A percentile compares a stretch with the other conserved stretches of the same genome.
phyloP scores from a whole-genome alignment of 1,140 invertebrate species.

The Oryzaephilus surinamensis region DNA sequence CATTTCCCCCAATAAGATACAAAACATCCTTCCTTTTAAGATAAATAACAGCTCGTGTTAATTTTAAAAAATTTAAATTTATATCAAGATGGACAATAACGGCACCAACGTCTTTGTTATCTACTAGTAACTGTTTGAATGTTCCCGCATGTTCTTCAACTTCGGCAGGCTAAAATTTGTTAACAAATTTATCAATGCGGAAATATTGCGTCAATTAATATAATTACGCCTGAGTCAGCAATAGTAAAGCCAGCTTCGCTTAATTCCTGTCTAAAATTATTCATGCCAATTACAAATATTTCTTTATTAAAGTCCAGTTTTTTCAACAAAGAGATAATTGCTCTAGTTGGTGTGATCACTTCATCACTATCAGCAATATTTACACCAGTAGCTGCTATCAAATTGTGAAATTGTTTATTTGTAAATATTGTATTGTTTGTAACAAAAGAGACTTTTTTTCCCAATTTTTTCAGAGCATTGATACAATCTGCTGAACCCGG shows the following conservation, averaged over 20 bases:
- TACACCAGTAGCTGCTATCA: constrained; percentile 13
- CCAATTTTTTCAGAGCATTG: constrained; percentile 17
- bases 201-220: constrained; percentile 10
- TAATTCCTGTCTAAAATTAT: constrained; percentile 18
- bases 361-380: constrained; percentile 10
- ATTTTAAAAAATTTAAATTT: constrained; percentile 19
- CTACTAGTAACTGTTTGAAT: neutral
- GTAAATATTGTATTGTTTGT: constrained; percentile 26
- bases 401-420: constrained; percentile 7
- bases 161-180: constrained; percentile 2
- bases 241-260: constrained; percentile 21
- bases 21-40: constrained; percentile 23
- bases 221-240: constrained; percentile 5
- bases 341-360: constrained; percentile 15
- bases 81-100: constrained; percentile 24
- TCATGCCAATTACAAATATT: constrained; percentile 20
- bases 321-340: constrained; percentile 21
- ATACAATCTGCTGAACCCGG: constrained; percentile 22
- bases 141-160: constrained; percentile 1
- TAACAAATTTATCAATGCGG: neutral
- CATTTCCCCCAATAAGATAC: constrained; percentile 21
- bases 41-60: constrained; percentile 21
- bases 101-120: constrained; percentile 22
- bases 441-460: constrained; percentile 28
- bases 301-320: constrained; percentile 24